A percentile compares a stretch with the other conserved stretches of the same genome.
Evolutionary conservation across 1,140 invertebrate species (phyloP).

Genomic region (Zaprionus africanus): DNA sequence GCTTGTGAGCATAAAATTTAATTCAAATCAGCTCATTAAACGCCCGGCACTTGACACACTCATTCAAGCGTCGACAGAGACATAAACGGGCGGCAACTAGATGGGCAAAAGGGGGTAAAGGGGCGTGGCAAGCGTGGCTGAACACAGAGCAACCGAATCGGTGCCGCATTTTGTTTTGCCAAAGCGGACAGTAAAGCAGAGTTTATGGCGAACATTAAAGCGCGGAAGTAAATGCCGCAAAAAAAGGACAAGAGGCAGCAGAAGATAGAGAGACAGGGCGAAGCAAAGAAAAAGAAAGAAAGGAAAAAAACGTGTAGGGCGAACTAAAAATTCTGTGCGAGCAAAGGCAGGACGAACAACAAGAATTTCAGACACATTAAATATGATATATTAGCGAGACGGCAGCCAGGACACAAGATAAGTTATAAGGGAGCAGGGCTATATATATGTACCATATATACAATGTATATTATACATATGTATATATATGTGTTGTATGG

Average conservation of each 20-base stretch:
- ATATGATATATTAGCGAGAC: conserved; percentile 76
- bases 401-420: conserved; percentile 70
- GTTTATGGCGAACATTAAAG: conserved; percentile 78
- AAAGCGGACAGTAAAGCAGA: conserved; percentile 61
- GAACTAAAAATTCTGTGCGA: conserved; percentile 59
- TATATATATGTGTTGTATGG: conserved; percentile 15
- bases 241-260: conserved; percentile 38
- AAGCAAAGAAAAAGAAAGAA: conserved; percentile 37
- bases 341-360: conserved; percentile 52
- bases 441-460: too few relatives aligned
- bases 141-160: conserved; percentile 20
- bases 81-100: conserved; percentile 39
- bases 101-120: not conserved
- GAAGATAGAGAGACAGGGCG: conserved; percentile 23
- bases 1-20: conserved; percentile 77
- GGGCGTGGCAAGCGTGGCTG: not conserved
- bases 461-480: too few relatives aligned
- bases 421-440: conserved; percentile 52
- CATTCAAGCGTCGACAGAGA: conserved; percentile 43
- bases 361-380: conserved; percentile 75
- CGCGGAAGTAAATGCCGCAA: conserved; percentile 73
- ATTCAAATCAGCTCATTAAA: conserved; percentile 80
- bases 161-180: conserved; percentile 66
- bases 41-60: conserved; percentile 70
- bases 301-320: conserved; percentile 1